Percentiles rank a stretch among this genome's conserved stretches.
These are phyloP conservation scores for Pseudomugil gertrudae DNA, from an alignment of 2,797 vertebrate genomes.

Conservation along the genomic window DNA sequence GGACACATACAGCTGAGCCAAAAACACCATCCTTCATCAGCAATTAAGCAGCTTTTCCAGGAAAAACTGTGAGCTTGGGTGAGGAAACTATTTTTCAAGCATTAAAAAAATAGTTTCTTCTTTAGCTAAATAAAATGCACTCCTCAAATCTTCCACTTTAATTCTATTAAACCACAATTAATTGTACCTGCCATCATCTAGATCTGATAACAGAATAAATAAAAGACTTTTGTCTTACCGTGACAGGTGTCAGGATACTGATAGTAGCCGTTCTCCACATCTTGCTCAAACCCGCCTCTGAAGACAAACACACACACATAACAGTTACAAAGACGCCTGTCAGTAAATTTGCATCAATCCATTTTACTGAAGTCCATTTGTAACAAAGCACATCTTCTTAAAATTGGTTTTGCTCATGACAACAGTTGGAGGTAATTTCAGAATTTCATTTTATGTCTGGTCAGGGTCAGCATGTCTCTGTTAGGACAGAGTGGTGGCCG, in stretches of 20 bases:
- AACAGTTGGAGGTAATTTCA: conserved; percentile 12
- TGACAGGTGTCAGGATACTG: conserved; percentile 83
- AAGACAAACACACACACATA: conserved; percentile 34
- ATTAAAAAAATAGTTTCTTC: conserved; percentile 18
- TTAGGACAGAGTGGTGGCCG: background rate
- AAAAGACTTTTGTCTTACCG: conserved; percentile 76
- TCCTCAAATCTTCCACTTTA: conserved; percentile 7
- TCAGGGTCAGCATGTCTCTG: conserved; percentile 39
- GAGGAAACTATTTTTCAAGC: conserved; percentile 21
- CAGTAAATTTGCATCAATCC: conserved; percentile 52
- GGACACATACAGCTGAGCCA: conserved; percentile 11
- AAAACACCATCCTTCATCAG: conserved; percentile 6
- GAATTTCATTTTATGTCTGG: conserved; percentile 45
- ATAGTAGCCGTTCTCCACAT: conserved; percentile 78
- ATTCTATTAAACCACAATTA: conserved; percentile 17
- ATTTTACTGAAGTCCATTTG: conserved; percentile 42
- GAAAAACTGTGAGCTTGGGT: conserved; percentile 10
- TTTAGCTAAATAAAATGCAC: conserved; percentile 35
- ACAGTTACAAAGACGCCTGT: conserved; percentile 37
- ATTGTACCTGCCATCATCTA: conserved; percentile 6
- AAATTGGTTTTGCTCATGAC: conserved; percentile 45
- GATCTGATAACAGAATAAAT: conserved; percentile 19
- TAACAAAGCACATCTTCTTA: conserved; percentile 49
- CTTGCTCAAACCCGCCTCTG: conserved; percentile 86
- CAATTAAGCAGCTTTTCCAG: conserved; percentile 22